A percentile compares a stretch with the other conserved stretches of the same genome.
Evolutionary conservation across 2,797 vertebrate species (phyloP).

Genomic region (Hylomyscus alleni): DNA sequence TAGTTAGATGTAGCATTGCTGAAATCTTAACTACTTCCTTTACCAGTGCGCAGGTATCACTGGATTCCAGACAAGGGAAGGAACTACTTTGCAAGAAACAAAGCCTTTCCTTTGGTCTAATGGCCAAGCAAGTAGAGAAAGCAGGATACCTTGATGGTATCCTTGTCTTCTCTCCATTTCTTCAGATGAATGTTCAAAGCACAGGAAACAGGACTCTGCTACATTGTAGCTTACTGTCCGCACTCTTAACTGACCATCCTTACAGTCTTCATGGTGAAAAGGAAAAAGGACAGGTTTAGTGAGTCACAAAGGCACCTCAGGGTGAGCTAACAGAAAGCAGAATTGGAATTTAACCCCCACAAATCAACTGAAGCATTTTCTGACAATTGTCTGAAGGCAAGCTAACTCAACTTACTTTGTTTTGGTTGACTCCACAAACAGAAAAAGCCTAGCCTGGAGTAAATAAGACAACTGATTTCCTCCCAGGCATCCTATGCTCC

Average conservation of each 20-base stretch:
- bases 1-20: not conserved
- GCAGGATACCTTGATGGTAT: not conserved
- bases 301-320: slow-evolving; percentile 24
- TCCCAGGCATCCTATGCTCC: too few species aligned
- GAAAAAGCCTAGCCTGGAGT: not conserved
- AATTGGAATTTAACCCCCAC: not conserved
- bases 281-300: not conserved
- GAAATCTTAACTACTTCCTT: not conserved
- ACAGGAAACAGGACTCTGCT: not conserved
- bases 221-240: not conserved
- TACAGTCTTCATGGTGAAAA: not conserved
- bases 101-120: not conserved
- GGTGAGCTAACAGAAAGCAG: not conserved
- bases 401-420: not conserved
- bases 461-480: not conserved
- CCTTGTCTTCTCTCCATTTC: not conserved
- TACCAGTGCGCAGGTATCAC: not conserved
- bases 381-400: not conserved
- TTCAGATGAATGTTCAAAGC: not conserved
- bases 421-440: not conserved
- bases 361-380: not conserved
- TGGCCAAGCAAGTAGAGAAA: not conserved
- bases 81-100: not conserved
- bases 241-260: not conserved
- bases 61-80: not conserved